These are phyloP conservation scores for Bos taurus DNA, from an alignment of 2,113 vertebrate genomes.

Conservation along the genomic window DNA sequence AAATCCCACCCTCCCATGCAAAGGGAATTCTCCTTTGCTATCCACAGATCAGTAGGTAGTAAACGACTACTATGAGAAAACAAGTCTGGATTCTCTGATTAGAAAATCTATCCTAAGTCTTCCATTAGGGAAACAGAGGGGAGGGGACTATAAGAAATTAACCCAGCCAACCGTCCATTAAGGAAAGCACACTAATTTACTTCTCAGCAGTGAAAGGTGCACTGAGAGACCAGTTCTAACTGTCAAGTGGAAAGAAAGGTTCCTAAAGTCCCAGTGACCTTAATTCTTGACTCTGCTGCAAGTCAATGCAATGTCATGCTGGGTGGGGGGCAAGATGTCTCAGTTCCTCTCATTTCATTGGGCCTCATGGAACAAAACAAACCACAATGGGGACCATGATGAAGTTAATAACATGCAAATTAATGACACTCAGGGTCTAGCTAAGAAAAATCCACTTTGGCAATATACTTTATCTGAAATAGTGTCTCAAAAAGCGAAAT, in stretches of 20 bases:
- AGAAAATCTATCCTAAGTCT: background rate
- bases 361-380: background rate
- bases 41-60: background rate
- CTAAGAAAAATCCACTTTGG: background rate
- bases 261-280: background rate
- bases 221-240: background rate
- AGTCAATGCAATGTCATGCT: background rate
- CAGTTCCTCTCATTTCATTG: background rate
- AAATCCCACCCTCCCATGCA: background rate
- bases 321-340: background rate
- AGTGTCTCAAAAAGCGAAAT: background rate
- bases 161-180: background rate
- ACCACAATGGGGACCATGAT: background rate
- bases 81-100: background rate
- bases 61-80: background rate
- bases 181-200: slow-evolving; percentile 16
- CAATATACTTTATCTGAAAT: background rate
- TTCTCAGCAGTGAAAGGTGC: background rate
- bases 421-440: background rate
- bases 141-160: background rate
- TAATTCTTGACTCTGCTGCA: background rate
- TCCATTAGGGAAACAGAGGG: background rate
- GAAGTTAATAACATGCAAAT: background rate
- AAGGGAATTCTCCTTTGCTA: background rate
- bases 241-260: background rate